phyloP scores from a whole-genome alignment of 1,140 invertebrate species.

The Cherax quadricarinatus region DNA sequence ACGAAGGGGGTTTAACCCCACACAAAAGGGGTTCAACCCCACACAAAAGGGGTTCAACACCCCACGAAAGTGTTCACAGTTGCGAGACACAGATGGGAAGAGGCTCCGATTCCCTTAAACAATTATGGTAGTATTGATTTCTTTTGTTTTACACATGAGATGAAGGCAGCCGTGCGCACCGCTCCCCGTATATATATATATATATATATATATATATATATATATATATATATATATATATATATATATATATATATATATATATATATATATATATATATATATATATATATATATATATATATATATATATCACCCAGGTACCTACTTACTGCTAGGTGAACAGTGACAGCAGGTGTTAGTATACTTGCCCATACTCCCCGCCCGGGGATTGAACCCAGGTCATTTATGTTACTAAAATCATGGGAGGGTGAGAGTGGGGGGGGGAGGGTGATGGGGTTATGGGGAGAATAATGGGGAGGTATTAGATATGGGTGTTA shows the following conservation, averaged over 20 bases:
- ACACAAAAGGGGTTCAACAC: neutral
- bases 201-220: conserved; percentile 19
- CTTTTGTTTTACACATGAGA: conserved; percentile 7
- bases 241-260: conserved; percentile 37
- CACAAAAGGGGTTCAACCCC: neutral
- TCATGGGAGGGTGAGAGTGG: no score
- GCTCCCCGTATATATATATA: no score
- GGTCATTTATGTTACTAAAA: no score
- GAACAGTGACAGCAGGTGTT: no score
- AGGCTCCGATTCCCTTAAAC: neutral
- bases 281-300: conserved; percentile 30
- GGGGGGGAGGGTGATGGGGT: neutral
- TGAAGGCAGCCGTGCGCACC: neutral
- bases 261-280: conserved; percentile 44
- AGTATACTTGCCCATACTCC: no score
- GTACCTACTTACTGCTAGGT: no score
- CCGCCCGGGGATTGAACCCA: no score
- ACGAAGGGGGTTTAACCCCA: no score
- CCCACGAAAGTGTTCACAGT: neutral
- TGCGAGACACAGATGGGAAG: conserved; percentile 5
- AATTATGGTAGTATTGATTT: conserved; percentile 1
- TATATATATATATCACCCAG: neutral
- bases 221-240: conserved; percentile 43
- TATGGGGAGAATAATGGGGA: neutral
- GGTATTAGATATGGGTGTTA: neutral